Evolutionary conservation across 2,797 vertebrate species (phyloP), one percentile per base, ranked within the genome.

Genomic region (Hozukius guyotensis): DNA sequence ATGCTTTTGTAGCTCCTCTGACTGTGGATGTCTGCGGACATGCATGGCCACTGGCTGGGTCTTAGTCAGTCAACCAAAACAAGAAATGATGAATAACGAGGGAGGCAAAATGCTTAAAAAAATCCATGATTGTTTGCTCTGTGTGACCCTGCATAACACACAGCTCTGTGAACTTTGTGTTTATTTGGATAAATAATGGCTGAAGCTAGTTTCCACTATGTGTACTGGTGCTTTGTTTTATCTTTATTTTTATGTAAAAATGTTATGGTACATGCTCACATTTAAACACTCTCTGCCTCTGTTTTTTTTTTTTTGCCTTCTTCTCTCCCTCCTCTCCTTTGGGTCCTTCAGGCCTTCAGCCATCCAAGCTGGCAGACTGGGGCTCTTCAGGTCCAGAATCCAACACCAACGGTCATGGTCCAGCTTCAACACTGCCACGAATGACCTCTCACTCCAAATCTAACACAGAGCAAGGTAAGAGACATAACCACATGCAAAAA

Each of bases 361-460:
- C 92, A 13, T 88, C 91, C n/a, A 95, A 95, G 73, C 76, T 89
- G 77, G 81, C 92, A 18, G 95, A 94, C 73, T 94, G 94, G 93
- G 87, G 84, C 57, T 75, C 87, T 36, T 77, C 93, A 60, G 71
- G 83, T 72, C 69, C 84, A 24, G 93, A 95, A 61, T 74, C 91
- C 29, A 93, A 78, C 63, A 72, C 60, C 29, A 89, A 86, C 2
- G 90, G 90, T 70, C 90, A 93, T 53, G 95, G 91, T 77, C 70
- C 88, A n/a, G 72, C 94, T 20, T 94, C 94, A 81, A 96, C 95
- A 70, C 93, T 96, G 53, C 95, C 96, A n/a, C 93, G 95, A 57
- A 94, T 94, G 91, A 78, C 87, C 49, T 94, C 92, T 72, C 95
- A 93, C 64, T 78, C 90, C 56, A 88, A 38, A 66, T 68, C 89